Evolutionary conservation across 2,888 invertebrate genomes (phyloP), one percentile per base, ranked within the genome.

Genomic region (Apamea epomidion): DNA sequence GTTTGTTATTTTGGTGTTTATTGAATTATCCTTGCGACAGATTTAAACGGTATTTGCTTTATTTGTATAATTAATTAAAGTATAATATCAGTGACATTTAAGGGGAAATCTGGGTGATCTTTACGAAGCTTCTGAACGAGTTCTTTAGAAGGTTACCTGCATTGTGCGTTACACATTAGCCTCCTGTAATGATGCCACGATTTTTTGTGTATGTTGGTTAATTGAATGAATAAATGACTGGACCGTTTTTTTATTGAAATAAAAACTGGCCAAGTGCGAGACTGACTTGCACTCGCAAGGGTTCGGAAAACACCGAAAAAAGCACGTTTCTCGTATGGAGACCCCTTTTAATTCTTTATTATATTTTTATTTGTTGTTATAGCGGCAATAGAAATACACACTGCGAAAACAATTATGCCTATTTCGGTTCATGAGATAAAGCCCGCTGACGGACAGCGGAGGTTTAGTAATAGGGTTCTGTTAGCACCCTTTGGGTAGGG

Each of bases 41-140:
- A 21, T 75, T 64, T 54, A 75, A 62, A 45, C 29, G 62, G 1
- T 60, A 14, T 21, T 48, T 54, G 10, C 78, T 70, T 42, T 58
- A 78, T 65, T 51, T 74, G 37, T 74, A n/a, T 32, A 65, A 21
- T 58, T 58, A 72, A 80, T 78, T 65, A 25, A 79, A 32, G n/a
- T 68, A 32, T 67, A 65, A 79, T 37, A 29, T 25, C 58, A 60
- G 10, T 37, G 81, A 58, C 81, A 81, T 81, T 76, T 4, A 12
- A 21, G 0, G 1, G 3, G 2, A 45, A 32, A 29, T 67, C 6
- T 32, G 65, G 2, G 54, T 75, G 75, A 80, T 37, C 74, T 80
- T 81, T 75, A 54, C 6, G 32, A 42, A 32, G 42, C 14, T 1
- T 2, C 21, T 10, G 62, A 54, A 58, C 7, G 18, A 29, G 67